Evolutionary conservation across 2,113 vertebrate species (phyloP), one percentile per base, ranked within the genome.

Genomic region (Odontophorus gujanensis): DNA sequence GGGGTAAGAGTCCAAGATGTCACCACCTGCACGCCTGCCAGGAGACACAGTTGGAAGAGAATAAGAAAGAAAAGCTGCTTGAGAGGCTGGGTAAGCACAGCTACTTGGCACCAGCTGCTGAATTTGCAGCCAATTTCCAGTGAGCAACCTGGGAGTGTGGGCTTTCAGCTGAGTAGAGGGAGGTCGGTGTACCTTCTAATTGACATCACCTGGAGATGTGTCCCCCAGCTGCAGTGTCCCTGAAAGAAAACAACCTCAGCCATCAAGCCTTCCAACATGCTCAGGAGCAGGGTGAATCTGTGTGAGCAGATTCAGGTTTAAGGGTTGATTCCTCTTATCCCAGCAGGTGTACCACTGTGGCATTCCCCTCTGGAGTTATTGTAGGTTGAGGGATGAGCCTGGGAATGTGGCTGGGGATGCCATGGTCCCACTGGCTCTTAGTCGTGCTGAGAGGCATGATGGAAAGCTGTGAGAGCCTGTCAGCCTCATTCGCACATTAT

Each of bases 401-500:
- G 36, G 59, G 57, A 6, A 73, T 58, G 82, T 81, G 55, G 30
- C 77, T 38, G 80, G 75, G 73, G 78, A 73, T 24, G 42, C 3
- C 2, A 51, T 30, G n/a, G 2, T 59, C 87, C 65, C 1, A 0
- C 55, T 3, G 18, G 81, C 45, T 89, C 85, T 59, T 0, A 0
- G 69, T 58, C 83, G 45, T 78, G 91, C 72, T 1, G 13, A 81
- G 72, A 89, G 79, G 62, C 36, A 72, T 79, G 79, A 32, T 38
- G 57, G 83, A 83, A 87, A 96, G 81, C 95, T 90, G 92, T 26
- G 86, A 96, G 93, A 86, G 85, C 94, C 95, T 95, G 96, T 96
- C 97, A 97, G 95, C 91, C 94, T 96, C 51, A 84, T 96, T 97
- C 97, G 95, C 95, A 95, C 94, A 4, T 96, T 96, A 97, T 97